These are phyloP conservation scores for Lasioglossum albipes DNA, from an alignment of 1,140 invertebrate species.

Conservation along the genomic window DNA sequence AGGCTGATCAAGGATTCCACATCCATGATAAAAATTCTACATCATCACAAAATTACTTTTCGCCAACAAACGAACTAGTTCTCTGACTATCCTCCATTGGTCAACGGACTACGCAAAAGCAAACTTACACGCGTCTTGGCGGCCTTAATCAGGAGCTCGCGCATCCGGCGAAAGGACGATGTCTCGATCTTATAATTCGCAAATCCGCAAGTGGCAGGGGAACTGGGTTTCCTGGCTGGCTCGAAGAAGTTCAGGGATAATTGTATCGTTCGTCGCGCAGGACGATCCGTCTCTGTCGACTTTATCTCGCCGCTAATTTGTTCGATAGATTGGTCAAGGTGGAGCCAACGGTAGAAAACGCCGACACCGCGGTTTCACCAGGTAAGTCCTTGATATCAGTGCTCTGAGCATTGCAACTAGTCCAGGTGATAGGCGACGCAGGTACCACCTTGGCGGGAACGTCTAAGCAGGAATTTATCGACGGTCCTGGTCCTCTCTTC, in stretches of 20 bases:
- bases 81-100: too few species aligned
- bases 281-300: slow-evolving; percentile 77
- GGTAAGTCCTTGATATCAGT: slow-evolving; percentile 43
- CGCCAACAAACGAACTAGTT: too few species aligned
- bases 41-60: too few species aligned
- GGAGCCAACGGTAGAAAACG: neutral
- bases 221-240: neutral
- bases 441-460: slow-evolving; percentile 6
- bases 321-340: slow-evolving; percentile 67
- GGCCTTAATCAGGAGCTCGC: neutral
- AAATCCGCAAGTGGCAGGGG: neutral
- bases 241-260: slow-evolving; percentile 54
- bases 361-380: neutral
- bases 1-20: too few species aligned
- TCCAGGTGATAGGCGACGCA: slow-evolving; percentile 40
- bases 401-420: slow-evolving; percentile 43
- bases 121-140: too few species aligned
- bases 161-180: neutral
- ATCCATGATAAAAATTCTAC: too few species aligned
- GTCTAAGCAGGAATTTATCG: slow-evolving; percentile 39
- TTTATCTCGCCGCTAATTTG: slow-evolving; percentile 77
- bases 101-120: too few species aligned
- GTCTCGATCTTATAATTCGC: neutral
- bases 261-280: slow-evolving; percentile 67
- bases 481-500: neutral